Evolutionary conservation across 2,113 vertebrate genomes (phyloP).

Genomic region (Anas platyrhynchos): DNA sequence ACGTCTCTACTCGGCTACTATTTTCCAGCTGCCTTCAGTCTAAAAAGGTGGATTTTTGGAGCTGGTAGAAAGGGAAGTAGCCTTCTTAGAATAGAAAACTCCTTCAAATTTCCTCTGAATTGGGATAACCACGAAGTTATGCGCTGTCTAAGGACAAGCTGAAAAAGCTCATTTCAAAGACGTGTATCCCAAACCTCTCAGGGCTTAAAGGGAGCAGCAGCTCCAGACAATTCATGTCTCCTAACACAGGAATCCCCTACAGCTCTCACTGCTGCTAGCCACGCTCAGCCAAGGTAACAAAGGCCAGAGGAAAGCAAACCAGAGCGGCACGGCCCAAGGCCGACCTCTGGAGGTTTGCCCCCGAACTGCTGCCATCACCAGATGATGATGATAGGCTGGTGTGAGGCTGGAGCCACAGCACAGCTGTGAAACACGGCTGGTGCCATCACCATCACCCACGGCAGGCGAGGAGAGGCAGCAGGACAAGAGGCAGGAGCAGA

Average conservation of each 20-base stretch:
- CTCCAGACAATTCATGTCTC: not conserved
- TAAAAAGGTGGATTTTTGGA: not conserved
- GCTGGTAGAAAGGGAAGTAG: not conserved
- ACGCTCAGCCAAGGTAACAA: not conserved
- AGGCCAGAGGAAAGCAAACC: not conserved
- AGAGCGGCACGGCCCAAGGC: not conserved
- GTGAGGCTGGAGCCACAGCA: not conserved
- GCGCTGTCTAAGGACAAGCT: not conserved
- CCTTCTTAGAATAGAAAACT: not conserved
- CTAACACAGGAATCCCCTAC: accelerated
- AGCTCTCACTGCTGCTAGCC: not conserved
- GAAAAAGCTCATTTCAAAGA: not conserved
- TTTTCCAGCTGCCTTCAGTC: not conserved
- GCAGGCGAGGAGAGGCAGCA: not conserved
- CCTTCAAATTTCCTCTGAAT: not conserved
- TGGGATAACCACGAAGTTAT: not conserved
- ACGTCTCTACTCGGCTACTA: not conserved
- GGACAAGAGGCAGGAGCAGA: not conserved
- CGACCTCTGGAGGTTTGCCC: slow-evolving; percentile 59
- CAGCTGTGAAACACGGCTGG: not conserved
- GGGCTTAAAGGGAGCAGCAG: not conserved
- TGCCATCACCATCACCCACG: not conserved
- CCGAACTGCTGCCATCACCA: not conserved
- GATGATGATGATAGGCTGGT: accelerated
- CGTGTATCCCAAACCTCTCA: not conserved